These are phyloP conservation scores for Drosophila diplacantha DNA, from an alignment of 2,888 invertebrate species.

Conservation along the genomic window DNA sequence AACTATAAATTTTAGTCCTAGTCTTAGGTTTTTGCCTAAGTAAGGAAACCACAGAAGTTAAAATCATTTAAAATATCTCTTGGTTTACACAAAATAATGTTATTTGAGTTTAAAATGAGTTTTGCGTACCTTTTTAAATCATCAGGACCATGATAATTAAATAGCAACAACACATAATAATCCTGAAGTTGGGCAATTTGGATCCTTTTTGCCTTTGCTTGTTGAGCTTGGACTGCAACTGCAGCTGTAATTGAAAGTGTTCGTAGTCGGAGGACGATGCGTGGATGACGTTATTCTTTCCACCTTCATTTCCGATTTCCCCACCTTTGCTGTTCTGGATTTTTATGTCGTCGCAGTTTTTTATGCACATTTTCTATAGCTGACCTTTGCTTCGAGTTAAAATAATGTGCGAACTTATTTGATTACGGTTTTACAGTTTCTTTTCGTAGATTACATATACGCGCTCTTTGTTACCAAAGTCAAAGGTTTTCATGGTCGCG, in stretches of 20 bases:
- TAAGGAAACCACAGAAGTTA: neutral
- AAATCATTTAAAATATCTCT: neutral
- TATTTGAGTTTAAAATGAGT: neutral
- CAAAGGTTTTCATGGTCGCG: slow-evolving; percentile 46
- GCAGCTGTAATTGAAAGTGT: slow-evolving; percentile 47
- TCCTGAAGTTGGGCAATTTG: slow-evolving; percentile 61
- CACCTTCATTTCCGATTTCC: slow-evolving; percentile 29
- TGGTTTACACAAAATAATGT: neutral
- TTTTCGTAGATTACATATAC: slow-evolving; percentile 21
- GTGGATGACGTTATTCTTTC: slow-evolving; percentile 38
- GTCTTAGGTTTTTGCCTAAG: too few relatives aligned
- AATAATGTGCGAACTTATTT: slow-evolving; percentile 53
- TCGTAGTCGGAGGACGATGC: slow-evolving; percentile 17
- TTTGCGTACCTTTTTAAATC: slow-evolving; percentile 34
- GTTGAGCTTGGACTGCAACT: slow-evolving; percentile 44
- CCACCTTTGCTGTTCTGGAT: slow-evolving; percentile 29
- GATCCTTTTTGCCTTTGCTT: slow-evolving; percentile 36
- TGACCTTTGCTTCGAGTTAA: slow-evolving; percentile 41
- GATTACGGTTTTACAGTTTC: slow-evolving; percentile 64
- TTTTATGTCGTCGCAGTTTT: slow-evolving; percentile 54
- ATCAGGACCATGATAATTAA: slow-evolving; percentile 59
- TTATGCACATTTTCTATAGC: slow-evolving; percentile 62
- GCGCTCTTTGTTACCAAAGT: slow-evolving; percentile 50
- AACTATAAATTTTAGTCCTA: too few relatives aligned
- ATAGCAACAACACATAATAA: slow-evolving; percentile 65